Base-by-base conservation (phyloP, 2,797 vertebrate species). In the Euphonia xanthogaster region DNA sequence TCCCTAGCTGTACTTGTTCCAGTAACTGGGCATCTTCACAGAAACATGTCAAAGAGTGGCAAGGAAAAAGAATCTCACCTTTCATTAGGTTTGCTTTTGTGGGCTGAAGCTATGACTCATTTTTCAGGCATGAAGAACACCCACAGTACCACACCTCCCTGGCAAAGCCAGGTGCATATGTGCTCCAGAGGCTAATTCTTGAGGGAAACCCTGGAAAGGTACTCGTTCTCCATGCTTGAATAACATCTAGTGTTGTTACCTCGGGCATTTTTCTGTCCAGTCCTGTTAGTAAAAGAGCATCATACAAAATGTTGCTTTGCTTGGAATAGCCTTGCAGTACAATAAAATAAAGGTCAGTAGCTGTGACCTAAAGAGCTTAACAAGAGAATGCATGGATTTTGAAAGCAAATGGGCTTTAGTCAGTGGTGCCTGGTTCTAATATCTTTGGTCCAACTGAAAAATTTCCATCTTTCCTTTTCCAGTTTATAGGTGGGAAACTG, bases 41-140 rank as follows among this genome's bases (percentile, higher is more conserved):
- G 95, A 92, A 96, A 80, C 66, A 66, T 61, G 70, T 90, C 62
- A 82, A 77, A 93, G 60, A 60, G 66, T 92, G 95, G 83, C 76
- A 91, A 95, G 78, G 60, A 83, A 78, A 89, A 58, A 93, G 94
- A 94, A 82, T 87, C 86, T 95, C 92, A 71, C 84, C 77, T 94
- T 94, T 95, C 91, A 53, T 93, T 94, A 93, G 37, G 48, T 82
- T 90, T 95, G 63, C 89, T 94, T 95, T 91, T 96, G 81, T 72
- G 82, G 78, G 70, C 63, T 93, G 76, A 91, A 96, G 73, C 68
- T 71, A 90, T 97, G 96, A 97, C 79, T 97, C 95, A 93, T 61
- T 74, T 96, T 68, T 86, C 62, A 82, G 80, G 82, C 67, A 96
- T 89, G 95, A 96, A 65, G 92, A 95, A 96, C 87, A 91, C 92